A percentile compares a stretch with the other conserved stretches of the same genome.
Conservation (phyloP, 2,797 vertebrate genomes). For the Rhyacichthys aspro region DNA sequence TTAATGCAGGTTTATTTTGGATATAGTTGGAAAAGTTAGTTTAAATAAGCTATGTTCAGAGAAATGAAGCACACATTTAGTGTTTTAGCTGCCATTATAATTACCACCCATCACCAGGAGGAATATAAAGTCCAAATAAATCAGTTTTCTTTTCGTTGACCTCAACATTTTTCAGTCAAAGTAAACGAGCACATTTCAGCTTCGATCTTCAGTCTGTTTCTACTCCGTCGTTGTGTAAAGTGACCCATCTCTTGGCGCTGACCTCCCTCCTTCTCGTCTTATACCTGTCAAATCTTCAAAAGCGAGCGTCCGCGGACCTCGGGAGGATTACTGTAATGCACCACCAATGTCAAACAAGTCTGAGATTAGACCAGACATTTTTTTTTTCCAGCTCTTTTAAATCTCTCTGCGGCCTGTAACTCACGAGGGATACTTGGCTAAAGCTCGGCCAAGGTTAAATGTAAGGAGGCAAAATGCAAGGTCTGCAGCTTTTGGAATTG, state of each 20-base stretch:
- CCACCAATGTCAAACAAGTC: constrained; percentile 51
- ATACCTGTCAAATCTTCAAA: constrained; percentile 14
- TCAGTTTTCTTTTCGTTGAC: too few species aligned
- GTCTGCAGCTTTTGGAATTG: constrained; percentile 7
- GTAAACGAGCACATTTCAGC: too few species aligned
- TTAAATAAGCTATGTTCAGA: too few species aligned
- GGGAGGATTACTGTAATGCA: constrained; percentile 35
- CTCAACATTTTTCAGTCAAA: too few species aligned
- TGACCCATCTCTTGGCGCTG: background rate
- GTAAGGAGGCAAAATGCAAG: background rate
- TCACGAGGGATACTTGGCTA: constrained; percentile 22
- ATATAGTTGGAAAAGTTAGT: too few species aligned
- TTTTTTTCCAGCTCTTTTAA: constrained; percentile 18
- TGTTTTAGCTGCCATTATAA: too few species aligned
- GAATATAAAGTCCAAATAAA: too few species aligned
- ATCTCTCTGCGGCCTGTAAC: constrained; percentile 18
- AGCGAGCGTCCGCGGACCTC: constrained; percentile 22
- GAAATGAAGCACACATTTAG: too few species aligned
- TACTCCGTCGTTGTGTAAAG: background rate
- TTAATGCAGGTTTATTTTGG: too few species aligned
- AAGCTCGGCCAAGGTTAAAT: constrained; percentile 23
- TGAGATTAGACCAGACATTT: constrained; percentile 34
- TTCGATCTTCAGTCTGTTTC: too few species aligned
- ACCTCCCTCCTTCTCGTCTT: background rate
- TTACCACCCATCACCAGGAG: too few species aligned